Base-by-base conservation (phyloP, 2,888 invertebrate species). In the Habrosyne pyritoides region DNA sequence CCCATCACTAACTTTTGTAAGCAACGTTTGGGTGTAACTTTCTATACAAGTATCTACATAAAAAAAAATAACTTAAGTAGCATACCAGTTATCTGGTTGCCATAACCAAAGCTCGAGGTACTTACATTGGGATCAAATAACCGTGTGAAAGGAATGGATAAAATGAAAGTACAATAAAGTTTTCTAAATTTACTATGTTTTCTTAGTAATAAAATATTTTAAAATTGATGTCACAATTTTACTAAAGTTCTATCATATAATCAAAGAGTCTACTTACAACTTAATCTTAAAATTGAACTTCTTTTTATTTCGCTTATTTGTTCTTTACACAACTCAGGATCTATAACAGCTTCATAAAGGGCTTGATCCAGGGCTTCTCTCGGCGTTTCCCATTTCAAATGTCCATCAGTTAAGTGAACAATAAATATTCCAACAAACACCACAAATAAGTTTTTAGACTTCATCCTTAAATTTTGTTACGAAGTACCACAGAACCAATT, bases 271-370 rank as follows among this genome's bases (percentile, higher is more conserved):
- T 66, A 87, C 89, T 89, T 69, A 89, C 89, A 87, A 65, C 64
- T 63, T 21, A 73, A 54, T 21, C 77, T 60, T 18, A 88, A 62
- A 2, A 61, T 1, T 0, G 69, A 62, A 54, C 77, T 67, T 54
- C 81, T 75, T 3, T 63, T 47, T 28, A 89, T 69, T 56, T 77
- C 79, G 2, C 47, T 53, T 14, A 89, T 63, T 64, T 91, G 88
- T 24, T 68, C 60, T n/a, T 66, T 58, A 71, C 90, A 91, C 50
- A 81, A 53, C 53, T 81, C 76, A 6, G 75, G 54, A 68, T 90
- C 78, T 42, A 91, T 61, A 10, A 83, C 86, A 53, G 75, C 67
- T 60, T 83, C 72, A 61, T 81, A 89, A 30, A 87, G 71, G 53
- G 79, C 75, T 33, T 64, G 63, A 66, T 89, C 82, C 55, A 88